phyloP scores from a whole-genome alignment of 2,113 vertebrate species.

The Plotosus lineatus region DNA sequence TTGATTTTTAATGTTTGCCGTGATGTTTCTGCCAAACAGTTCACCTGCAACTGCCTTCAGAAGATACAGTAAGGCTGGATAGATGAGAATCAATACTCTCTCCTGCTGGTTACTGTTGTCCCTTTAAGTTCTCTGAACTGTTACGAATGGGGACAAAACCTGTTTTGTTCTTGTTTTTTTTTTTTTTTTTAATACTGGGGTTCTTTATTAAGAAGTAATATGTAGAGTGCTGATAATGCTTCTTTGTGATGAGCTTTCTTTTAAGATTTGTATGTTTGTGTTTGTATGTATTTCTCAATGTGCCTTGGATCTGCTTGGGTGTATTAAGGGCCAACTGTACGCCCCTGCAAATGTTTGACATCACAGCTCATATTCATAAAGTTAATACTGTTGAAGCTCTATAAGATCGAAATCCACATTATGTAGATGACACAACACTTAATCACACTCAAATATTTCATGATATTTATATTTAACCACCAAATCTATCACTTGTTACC shows the following conservation, averaged over 20 bases:
- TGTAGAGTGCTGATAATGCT: neutral
- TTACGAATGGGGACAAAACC: neutral
- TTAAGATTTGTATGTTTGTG: neutral
- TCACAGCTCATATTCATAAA: neutral
- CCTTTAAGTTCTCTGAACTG: slow-evolving; percentile 11
- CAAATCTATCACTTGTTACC: neutral
- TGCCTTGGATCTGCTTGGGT: slow-evolving; percentile 23
- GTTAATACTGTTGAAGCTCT: neutral
- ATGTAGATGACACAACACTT: neutral
- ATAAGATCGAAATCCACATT: too few species aligned
- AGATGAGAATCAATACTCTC: neutral
- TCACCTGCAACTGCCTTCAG: neutral
- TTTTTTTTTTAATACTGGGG: neutral
- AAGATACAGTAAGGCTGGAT: slow-evolving; percentile 9
- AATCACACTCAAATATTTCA: neutral
- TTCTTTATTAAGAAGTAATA: neutral
- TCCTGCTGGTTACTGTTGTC: slow-evolving; percentile 3
- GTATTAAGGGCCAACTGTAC: neutral
- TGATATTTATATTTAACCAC: neutral
- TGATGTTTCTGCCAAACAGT: neutral
- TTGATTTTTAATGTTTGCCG: neutral
- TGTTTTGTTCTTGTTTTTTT: neutral
- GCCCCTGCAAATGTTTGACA: neutral
- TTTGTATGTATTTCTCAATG: neutral
- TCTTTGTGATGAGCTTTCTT: neutral